phyloP scores from a whole-genome alignment of 1,140 invertebrate species.

The Lordiphosa stackelbergi region DNA sequence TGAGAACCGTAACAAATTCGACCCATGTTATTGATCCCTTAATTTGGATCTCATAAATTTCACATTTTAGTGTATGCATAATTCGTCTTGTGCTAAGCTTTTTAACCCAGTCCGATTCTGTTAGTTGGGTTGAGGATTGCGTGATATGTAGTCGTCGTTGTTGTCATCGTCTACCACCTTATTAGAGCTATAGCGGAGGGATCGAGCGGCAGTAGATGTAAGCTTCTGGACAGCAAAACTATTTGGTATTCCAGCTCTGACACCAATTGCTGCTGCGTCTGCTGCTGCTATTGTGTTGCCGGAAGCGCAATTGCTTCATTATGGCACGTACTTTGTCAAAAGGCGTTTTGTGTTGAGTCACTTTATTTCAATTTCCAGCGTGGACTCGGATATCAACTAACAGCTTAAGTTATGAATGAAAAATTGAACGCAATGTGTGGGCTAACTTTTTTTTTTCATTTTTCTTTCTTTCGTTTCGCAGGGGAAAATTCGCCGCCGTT shows the following conservation, averaged over 20 bases:
- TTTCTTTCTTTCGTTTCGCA: conserved; percentile 77
- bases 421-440: conserved; percentile 21
- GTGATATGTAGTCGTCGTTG: conserved; percentile 26
- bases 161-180: conserved; percentile 1
- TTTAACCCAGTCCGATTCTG: background rate
- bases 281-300: conserved; percentile 45
- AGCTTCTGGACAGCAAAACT: conserved; percentile 27
- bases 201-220: conserved; percentile 1
- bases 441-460: conserved; percentile 18
- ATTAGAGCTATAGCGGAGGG: background rate
- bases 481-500: conserved; percentile 97
- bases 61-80: background rate
- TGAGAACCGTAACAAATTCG: background rate
- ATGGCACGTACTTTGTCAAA: conserved; percentile 73
- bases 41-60: too few species aligned
- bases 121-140: conserved; percentile 22
- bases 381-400: background rate
- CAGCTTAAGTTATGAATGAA: conserved; percentile 27
- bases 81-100: conserved; percentile 5
- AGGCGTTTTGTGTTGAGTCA: conserved; percentile 52
- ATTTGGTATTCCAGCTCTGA: conserved; percentile 68
- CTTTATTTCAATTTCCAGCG: conserved; percentile 28
- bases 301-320: conserved; percentile 75
- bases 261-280: conserved; percentile 26
- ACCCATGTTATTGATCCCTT: background rate